Base-by-base conservation (phyloP, 1,140 invertebrate species). In the Heliconius nattereri region DNA sequence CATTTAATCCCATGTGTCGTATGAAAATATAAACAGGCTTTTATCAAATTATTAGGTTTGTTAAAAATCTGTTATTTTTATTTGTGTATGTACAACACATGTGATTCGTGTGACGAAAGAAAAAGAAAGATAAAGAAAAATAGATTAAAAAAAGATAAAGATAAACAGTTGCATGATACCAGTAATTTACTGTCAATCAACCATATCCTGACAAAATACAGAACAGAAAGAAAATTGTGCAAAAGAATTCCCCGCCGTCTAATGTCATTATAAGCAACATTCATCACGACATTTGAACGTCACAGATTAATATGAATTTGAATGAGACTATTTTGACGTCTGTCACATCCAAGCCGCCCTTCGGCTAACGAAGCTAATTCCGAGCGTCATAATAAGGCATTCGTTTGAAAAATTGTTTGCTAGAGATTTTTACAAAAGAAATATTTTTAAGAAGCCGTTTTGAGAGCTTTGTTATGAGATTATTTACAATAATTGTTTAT, bases 331-430 rank as follows among this genome's bases (percentile, higher is more conserved):
- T 92, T 93, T 93, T 91, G 91, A 91, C 88, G 89, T 89, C 90
- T 93, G 91, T 91, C 91, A 93, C 82, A 84, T 76, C 78, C 90
- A 92, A 86, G 83, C 85, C 82, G 84, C 88, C 90, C 87, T 90
- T 87, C 85, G 90, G 90, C 89, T 88, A 92, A 92, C 88, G 90
- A 91, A 91, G 86, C 90, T 91, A 92, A 93, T 92, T 90, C 85
- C 81, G 73, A 81, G 85, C 84, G 84, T 78, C 81, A 78, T 90
- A 86, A 90, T 90, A 89, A 88, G 84, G 82, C 74, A 73, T 84
- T 84, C 78, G 83, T 86, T 87, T 79, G 83, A 81, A 83, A 81
- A 86, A 85, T 84, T 83, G 83, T 83, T 75, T 66, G 11, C 29
- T 1, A 23, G 13, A 29, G 60, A 66, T 75, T 71, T 79, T 79